A percentile compares a stretch with the other conserved stretches of the same genome.
Conservation (phyloP, 2,113 vertebrate genomes). For the Oncorhynchus nerka region DNA sequence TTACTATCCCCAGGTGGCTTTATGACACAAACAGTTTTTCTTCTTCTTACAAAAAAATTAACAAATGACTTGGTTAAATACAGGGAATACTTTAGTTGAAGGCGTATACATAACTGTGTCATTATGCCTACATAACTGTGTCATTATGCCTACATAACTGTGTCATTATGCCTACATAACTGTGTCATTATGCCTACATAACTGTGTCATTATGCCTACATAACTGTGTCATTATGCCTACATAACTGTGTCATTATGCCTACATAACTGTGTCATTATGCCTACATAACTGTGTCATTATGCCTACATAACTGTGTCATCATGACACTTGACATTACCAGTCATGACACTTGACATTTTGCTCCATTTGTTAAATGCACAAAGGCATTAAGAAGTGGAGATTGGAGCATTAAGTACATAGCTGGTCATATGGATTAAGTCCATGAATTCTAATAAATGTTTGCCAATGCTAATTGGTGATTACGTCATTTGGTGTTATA, state of each 20-base stretch:
- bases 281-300: slow-evolving; percentile 1
- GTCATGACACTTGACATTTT: not conserved
- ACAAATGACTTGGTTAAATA: slow-evolving; percentile 1
- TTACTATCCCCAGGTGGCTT: slow-evolving; percentile 7
- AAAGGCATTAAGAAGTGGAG: not conserved
- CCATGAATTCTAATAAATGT: not conserved
- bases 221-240: not conserved
- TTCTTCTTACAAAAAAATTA: slow-evolving; percentile 4
- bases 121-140: slow-evolving; percentile 7
- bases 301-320: not conserved
- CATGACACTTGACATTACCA: slow-evolving; percentile 2
- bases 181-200: not conserved
- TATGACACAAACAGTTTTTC: not conserved
- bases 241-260: slow-evolving; percentile 5
- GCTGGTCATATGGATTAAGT: not conserved
- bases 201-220: slow-evolving; percentile 7
- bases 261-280: not conserved
- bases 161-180: slow-evolving; percentile 5
- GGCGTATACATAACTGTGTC: slow-evolving; percentile 1
- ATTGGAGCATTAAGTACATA: slow-evolving; percentile 9
- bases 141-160: too few species aligned
- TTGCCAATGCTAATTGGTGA: not conserved
- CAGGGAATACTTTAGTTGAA: slow-evolving; percentile 6
- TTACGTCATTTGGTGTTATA: not conserved
- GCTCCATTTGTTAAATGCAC: slow-evolving; percentile 9